phyloP scores from a whole-genome alignment of 2,888 invertebrate species.

The Phasia obesa region DNA sequence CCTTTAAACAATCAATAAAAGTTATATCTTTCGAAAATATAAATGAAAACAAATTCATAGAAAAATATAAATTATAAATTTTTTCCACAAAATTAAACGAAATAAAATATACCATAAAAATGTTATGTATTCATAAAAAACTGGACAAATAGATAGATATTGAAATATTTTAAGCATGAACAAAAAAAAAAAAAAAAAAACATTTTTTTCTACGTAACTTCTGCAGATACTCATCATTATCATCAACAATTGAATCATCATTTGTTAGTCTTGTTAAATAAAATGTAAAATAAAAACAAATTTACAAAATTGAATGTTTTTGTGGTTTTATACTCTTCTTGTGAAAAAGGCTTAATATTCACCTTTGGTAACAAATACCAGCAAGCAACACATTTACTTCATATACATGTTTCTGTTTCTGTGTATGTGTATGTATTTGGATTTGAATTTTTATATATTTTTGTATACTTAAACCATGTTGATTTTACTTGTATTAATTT shows the following conservation, averaged over 20 bases:
- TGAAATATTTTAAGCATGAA: background rate
- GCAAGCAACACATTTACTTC: background rate
- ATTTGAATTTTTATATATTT: background rate
- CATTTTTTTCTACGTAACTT: background rate
- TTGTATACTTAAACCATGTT: constrained; percentile 4
- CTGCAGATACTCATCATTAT: constrained; percentile 37
- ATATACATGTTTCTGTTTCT: background rate
- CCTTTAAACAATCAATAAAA: too few species aligned
- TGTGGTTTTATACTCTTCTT: constrained; percentile 7
- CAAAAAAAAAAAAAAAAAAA: too few species aligned
- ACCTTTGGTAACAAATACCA: constrained; percentile 16
- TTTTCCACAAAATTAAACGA: background rate
- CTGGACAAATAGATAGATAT: constrained; percentile 8
- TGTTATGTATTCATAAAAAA: background rate
- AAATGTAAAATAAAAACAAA: background rate
- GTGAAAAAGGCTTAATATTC: constrained; percentile 28
- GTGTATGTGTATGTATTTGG: too few species aligned
- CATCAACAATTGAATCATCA: constrained; percentile 21
- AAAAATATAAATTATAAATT: background rate
- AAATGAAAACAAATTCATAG: background rate
- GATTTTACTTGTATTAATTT: background rate
- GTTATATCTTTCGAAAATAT: too few species aligned
- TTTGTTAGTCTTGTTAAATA: constrained; percentile 21
- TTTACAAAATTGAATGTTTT: constrained; percentile 32
- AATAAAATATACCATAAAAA: background rate